Evolutionary conservation across 2,888 invertebrate genomes (phyloP).

Genomic region (Caenorhabditis sp.): DNA sequence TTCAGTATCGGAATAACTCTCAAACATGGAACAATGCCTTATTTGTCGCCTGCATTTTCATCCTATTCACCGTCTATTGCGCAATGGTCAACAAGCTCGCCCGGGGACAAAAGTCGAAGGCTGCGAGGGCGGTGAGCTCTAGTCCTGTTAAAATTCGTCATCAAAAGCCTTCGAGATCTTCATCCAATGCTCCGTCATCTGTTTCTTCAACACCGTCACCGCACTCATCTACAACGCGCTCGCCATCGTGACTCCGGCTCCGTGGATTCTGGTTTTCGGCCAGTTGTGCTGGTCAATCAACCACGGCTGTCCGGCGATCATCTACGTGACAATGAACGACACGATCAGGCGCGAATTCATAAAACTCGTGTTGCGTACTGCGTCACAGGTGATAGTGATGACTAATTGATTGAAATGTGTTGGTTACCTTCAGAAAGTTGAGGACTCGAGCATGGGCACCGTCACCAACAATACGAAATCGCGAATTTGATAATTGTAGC

Average conservation of each 20-base stretch:
- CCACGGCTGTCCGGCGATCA: slow-evolving; percentile 37
- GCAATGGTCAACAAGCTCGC: slow-evolving; percentile 34
- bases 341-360: slow-evolving; percentile 37
- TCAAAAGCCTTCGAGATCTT: slow-evolving; percentile 22
- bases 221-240: slow-evolving; percentile 45
- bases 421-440: not conserved
- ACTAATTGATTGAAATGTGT: not conserved
- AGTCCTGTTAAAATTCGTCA: not conserved
- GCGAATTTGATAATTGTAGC: not conserved
- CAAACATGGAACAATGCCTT: slow-evolving; percentile 45
- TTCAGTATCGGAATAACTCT: slow-evolving; percentile 29
- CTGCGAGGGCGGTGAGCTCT: slow-evolving; percentile 17
- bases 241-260: slow-evolving; percentile 22
- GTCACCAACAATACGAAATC: not conserved
- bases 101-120: slow-evolving; percentile 40
- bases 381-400: not conserved
- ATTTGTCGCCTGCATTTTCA: slow-evolving; percentile 36
- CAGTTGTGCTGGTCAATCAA: slow-evolving; percentile 40
- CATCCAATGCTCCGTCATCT: slow-evolving; percentile 49
- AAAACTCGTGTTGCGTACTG: slow-evolving; percentile 12
- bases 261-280: slow-evolving; percentile 29
- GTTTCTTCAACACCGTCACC: slow-evolving; percentile 43
- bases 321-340: slow-evolving; percentile 48
- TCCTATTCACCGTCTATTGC: slow-evolving; percentile 29
- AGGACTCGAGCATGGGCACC: not conserved